phyloP scores from a whole-genome alignment of 2,888 invertebrate genomes.

The Agriopis leucophaearia region DNA sequence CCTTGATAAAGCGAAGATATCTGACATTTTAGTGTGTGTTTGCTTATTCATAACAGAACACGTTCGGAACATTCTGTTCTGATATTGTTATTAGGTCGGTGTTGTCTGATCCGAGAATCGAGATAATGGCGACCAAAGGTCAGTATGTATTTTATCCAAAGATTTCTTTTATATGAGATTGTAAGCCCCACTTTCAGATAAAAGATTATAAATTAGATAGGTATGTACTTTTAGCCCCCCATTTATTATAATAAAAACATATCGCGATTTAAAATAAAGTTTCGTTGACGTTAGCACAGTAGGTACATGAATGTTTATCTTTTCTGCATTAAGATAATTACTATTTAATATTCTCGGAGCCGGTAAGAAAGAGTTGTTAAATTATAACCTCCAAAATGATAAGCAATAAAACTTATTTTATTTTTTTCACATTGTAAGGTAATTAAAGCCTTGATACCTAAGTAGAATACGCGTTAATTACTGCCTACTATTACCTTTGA shows the following conservation, averaged over 20 bases:
- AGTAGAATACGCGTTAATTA: too few species aligned
- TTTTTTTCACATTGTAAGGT: background rate
- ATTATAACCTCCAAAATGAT: background rate
- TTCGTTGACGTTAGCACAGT: background rate
- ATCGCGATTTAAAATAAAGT: background rate
- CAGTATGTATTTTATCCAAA: constrained; percentile 43
- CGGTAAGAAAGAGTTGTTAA: background rate
- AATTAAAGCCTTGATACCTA: background rate
- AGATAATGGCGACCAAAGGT: constrained; percentile 55
- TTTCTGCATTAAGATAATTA: too few species aligned
- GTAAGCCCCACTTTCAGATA: constrained; percentile 4
- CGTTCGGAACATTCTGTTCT: constrained; percentile 39
- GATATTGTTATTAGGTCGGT: constrained; percentile 47
- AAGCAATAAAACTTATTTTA: background rate
- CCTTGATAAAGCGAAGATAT: constrained; percentile 48
- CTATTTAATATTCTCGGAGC: background rate
- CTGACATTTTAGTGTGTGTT: constrained; percentile 47
- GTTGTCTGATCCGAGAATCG: constrained; percentile 12
- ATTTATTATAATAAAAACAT: constrained; percentile 16
- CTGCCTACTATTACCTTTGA: too few species aligned
- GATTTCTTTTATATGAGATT: constrained; percentile 22
- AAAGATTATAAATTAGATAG: background rate
- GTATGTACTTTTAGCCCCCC: background rate
- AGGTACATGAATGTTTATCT: too few species aligned
- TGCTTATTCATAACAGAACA: constrained; percentile 48